Evolutionary conservation across 2,797 vertebrate genomes (phyloP), one percentile per base, ranked within the genome.

Genomic region (Poeciliopsis infans): DNA sequence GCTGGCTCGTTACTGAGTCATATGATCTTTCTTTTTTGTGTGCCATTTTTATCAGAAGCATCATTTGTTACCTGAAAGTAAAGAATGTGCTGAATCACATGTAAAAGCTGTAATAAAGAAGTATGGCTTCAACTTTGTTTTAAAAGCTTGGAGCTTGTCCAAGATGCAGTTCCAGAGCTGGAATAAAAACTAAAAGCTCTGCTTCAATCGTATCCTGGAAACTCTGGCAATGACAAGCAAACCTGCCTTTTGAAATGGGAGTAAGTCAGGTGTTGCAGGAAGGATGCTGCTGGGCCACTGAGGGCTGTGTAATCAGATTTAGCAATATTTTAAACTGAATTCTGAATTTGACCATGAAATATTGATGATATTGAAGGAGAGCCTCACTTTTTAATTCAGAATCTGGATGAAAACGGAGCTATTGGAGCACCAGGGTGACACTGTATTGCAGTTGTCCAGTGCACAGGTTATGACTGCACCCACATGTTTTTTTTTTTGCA

Each of bases 1-100:
- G 83, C 39, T 61, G 57, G 39, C 77, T 80, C 61, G 41, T 75
- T 76, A 49, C 45, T 28, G 46, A 80, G 43, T 84, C 75, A 76
- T 53, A 73, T 25, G 72, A 76, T 39, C 33, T 36, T 51, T 25
- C 18, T 61, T 39, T n/a, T 23, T 28, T 64, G n/a, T 33, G 28
- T 51, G 12, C 23, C 11, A 25, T 43, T 69, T 25, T 69, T 69
- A 69, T n/a, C 23, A n/a, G 39, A 43, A 6, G 11, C 6, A 1
- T 18, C 8, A 41, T 68, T 68, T 68, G 66, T 69, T 69, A n/a
- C 39, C 66, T n/a, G 20, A 25, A 69, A 25, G 20, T 43, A 25
- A 41, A 68, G 66, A 69, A 43, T 13, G 41, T 70, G 68, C 68
- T 45, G 13, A 11, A 43, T 69, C 20, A 25, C 64, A 68, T 23